Conservation (phyloP, 2,888 invertebrate species). For the Embidobia sp. region DNA sequence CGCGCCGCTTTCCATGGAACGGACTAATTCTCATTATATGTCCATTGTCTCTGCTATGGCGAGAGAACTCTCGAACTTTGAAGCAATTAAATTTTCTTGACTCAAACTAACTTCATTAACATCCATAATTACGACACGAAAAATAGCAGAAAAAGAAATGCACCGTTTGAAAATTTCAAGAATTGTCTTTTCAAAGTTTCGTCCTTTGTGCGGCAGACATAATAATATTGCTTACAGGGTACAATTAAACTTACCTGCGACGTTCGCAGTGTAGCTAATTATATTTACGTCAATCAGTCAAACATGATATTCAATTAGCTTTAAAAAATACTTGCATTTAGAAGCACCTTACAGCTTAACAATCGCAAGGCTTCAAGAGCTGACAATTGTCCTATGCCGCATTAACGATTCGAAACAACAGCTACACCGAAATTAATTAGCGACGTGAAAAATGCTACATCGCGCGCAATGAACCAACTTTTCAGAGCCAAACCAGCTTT, state of each 20-base stretch:
- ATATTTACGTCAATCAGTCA: constrained; percentile 52
- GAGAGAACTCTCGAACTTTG: constrained; percentile 53
- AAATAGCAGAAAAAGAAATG: constrained; percentile 40
- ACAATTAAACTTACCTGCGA: constrained; percentile 46
- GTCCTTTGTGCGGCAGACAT: constrained; percentile 30
- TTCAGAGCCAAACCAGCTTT: neutral
- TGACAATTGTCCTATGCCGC: neutral
- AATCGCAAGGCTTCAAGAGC: too few relatives aligned
- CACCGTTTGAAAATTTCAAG: constrained; percentile 26
- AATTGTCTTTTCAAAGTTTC: constrained; percentile 43
- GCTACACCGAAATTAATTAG: constrained; percentile 5
- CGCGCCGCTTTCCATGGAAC: constrained; percentile 11
- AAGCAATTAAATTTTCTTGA: constrained; percentile 58
- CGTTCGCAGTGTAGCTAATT: constrained; percentile 33
- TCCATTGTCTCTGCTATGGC: constrained; percentile 63
- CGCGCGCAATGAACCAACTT: neutral
- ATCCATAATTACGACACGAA: constrained; percentile 49
- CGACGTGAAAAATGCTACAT: constrained; percentile 18
- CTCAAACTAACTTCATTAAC: constrained; percentile 58
- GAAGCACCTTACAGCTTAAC: too few relatives aligned
- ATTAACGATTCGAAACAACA: neutral
- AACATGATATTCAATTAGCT: constrained; percentile 32
- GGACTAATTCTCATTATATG: constrained; percentile 63
- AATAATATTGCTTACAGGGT: constrained; percentile 56
- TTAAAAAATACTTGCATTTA: too few relatives aligned